Base-by-base conservation (phyloP, 2,113 vertebrate species). In the Recurvirostra avosetta region DNA sequence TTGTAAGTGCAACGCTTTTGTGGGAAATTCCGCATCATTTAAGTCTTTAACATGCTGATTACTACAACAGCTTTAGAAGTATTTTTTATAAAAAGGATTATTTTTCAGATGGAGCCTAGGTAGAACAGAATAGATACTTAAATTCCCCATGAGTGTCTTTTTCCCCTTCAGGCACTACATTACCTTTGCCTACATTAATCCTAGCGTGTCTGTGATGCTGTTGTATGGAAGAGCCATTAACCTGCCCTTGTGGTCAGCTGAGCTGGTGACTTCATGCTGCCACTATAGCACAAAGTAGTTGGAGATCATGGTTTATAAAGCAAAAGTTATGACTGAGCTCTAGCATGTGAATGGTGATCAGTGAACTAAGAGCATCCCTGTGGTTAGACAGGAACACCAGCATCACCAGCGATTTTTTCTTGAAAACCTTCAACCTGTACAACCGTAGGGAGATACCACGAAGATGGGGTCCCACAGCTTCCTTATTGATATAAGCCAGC, bases 131-230 rank as follows among this genome's bases (percentile, higher is more conserved):
- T 27, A 71, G 11, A 61, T 14, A 32, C 13, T 55, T 55, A 86
- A 85, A 72, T 49, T 43, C 12, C 4, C 52, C 0, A 0, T 15
- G 18, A 52, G 11, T 34, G 11, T 49, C 11, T 47, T 86, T 40
- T 49, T 22, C 20, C 29, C 27, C 3, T 66, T 41, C 49, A 65
- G 34, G 12, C 19, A 10, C 41, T 63, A 23, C 2, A 3, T 55
- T 55, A 49, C 19, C 32, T 59, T 86, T 83, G 18, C 29, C 61
- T 59, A 47, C 17, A 12, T 7, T 41, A 55, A 59, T 32, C 20
- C 43, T n/a, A 49, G 36, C 0, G 0, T 52, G 32, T 59, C 20
- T 0, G 1, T 55, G 36, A 34, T 65, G 36, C 58, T 82, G 30
- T 36, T 56, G 27, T 47, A 40, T 62, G 34, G 34, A 66, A 12